Conservation (phyloP, 92 coral and sea anemone species). For the Siderastrea siderea region DNA sequence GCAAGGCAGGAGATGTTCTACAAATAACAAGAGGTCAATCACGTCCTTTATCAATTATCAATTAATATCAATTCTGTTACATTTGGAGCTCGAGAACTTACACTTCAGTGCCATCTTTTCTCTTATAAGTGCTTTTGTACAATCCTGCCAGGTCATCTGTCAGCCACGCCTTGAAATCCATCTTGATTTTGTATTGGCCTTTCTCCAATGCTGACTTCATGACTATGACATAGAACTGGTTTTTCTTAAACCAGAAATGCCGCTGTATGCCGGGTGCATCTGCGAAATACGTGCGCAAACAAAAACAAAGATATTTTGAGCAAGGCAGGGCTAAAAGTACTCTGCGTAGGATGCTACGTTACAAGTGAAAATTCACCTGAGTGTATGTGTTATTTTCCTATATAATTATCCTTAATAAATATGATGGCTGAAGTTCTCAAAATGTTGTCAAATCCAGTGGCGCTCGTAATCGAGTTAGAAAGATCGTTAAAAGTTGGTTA, state of each 20-base stretch:
- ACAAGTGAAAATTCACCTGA: no score
- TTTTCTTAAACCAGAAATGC: slow-evolving; percentile 81
- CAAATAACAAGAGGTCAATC: background rate
- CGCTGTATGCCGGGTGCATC: slow-evolving; percentile 34
- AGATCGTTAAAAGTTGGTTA: no score
- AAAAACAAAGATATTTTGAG: background rate
- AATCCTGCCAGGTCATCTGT: slow-evolving; percentile 75
- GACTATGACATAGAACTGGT: slow-evolving; percentile 82
- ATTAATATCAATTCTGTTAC: background rate
- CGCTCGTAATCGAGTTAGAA: no score
- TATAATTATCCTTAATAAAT: no score
- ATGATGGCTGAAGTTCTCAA: no score
- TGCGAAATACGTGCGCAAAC: background rate
- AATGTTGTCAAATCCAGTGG: no score
- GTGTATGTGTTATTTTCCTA: no score
- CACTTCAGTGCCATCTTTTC: slow-evolving; percentile 69
- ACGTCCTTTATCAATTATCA: background rate
- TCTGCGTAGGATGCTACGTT: no score
- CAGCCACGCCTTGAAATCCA: slow-evolving; percentile 76
- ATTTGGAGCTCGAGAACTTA: slow-evolving; percentile 41
- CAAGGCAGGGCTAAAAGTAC: background rate
- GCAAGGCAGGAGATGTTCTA: no score
- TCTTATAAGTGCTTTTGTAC: slow-evolving; percentile 80
- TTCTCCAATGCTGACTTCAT: slow-evolving; percentile 61
- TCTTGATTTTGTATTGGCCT: slow-evolving; percentile 59